Evolutionary conservation across 2,113 vertebrate species (phyloP).

Genomic region (Mormoops blainvillei): DNA sequence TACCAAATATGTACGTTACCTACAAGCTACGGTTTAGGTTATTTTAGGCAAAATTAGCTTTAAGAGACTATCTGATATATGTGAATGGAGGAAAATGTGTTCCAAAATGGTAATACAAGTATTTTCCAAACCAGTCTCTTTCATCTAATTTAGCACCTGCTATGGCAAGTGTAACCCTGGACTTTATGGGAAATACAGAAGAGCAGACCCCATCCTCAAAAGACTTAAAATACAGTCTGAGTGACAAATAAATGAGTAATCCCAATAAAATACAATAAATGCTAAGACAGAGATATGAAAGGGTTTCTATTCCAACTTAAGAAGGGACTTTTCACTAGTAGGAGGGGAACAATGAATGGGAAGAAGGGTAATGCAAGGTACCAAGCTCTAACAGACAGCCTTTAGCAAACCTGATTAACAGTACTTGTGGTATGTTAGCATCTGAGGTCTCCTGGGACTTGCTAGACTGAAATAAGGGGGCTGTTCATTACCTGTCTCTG

Average conservation of each 20-base stretch:
- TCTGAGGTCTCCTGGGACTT: background rate
- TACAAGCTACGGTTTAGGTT: background rate
- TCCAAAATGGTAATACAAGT: background rate
- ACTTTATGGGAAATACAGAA: background rate
- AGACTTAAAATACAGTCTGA: background rate
- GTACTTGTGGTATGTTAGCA: background rate
- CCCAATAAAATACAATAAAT: background rate
- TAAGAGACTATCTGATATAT: background rate
- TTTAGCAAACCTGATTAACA: background rate
- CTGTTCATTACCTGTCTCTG: background rate
- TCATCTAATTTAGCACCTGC: background rate
- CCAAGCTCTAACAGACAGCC: background rate
- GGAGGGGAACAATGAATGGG: background rate
- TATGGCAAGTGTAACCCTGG: background rate
- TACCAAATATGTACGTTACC: background rate
- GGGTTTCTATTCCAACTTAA: background rate
- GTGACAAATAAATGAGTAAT: background rate
- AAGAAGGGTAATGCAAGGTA: background rate
- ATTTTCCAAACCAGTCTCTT: background rate
- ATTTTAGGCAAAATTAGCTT: slow-evolving; percentile 8
- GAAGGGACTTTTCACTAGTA: background rate
- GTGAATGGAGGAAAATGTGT: background rate
- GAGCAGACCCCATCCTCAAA: background rate
- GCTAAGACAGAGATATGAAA: background rate
- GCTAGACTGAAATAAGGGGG: background rate